phyloP scores from a whole-genome alignment of 2,888 invertebrate species.

The Drepana falcataria region DNA sequence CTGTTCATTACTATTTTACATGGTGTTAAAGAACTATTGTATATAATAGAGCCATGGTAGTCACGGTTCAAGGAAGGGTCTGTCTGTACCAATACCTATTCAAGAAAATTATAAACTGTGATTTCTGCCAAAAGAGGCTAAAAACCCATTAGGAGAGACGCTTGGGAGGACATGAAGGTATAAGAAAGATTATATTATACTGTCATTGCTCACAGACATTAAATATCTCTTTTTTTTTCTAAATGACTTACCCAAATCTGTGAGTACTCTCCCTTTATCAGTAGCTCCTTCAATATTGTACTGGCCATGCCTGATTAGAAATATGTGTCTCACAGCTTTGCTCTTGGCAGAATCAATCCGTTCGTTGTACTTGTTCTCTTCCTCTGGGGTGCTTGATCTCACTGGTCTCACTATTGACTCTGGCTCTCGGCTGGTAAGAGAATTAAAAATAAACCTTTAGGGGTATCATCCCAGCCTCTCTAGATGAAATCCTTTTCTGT shows the following conservation, averaged over 20 bases:
- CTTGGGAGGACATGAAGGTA: background rate
- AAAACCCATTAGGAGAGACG: no score
- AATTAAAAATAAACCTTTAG: background rate
- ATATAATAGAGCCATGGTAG: no score
- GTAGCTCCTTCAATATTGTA: slow-evolving; percentile 86
- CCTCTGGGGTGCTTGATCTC: slow-evolving; percentile 54
- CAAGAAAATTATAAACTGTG: no score
- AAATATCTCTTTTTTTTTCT: no score
- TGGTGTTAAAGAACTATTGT: no score
- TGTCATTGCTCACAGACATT: no score
- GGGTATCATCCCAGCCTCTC: no score
- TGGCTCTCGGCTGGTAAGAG: slow-evolving; percentile 83
- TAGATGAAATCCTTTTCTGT: no score
- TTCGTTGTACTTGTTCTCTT: slow-evolving; percentile 84
- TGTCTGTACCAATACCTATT: no score
- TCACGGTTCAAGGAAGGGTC: no score
- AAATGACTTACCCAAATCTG: slow-evolving; percentile 83
- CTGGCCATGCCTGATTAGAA: slow-evolving; percentile 97
- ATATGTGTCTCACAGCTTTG: slow-evolving; percentile 87
- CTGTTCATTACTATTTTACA: no score
- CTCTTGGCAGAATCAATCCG: slow-evolving; percentile 80
- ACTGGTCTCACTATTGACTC: slow-evolving; percentile 82
- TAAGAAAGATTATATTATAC: background rate
- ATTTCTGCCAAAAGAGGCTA: no score
- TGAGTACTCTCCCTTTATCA: slow-evolving; percentile 87